These are phyloP conservation scores for Cryptomyrus ogoouensis DNA, from an alignment of 2,113 vertebrate species.

Conservation along the genomic window DNA sequence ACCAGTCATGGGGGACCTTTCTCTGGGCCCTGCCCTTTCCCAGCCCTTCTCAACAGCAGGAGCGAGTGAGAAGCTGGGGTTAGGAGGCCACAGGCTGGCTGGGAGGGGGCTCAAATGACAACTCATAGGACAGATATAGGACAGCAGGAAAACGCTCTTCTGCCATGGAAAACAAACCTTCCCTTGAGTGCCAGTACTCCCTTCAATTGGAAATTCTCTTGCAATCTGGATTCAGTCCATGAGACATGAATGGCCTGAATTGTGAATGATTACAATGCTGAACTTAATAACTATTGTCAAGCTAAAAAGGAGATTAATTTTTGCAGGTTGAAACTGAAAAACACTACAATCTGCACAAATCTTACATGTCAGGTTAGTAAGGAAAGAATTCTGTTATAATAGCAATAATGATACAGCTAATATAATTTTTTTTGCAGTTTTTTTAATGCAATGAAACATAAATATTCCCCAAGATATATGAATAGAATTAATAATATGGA, in stretches of 20 bases:
- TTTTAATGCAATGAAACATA: neutral
- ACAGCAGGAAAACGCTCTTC: slow-evolving; percentile 30
- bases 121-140: slow-evolving; percentile 34
- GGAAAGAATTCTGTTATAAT: neutral
- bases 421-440: neutral
- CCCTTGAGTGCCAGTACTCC: slow-evolving; percentile 39
- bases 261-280: neutral
- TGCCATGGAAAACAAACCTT: slow-evolving; percentile 31
- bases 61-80: neutral
- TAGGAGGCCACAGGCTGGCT: slow-evolving; percentile 7
- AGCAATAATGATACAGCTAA: neutral
- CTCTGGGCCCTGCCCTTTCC: slow-evolving; percentile 34
- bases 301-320: neutral
- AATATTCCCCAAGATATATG: neutral
- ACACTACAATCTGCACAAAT: neutral
- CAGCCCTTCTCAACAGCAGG: slow-evolving; percentile 29
- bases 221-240: slow-evolving; percentile 42
- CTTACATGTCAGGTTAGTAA: neutral
- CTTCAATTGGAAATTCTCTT: slow-evolving; percentile 46
- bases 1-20: neutral
- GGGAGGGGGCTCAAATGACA: slow-evolving; percentile 23
- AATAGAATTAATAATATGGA: neutral
- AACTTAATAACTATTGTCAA: neutral
- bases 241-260: slow-evolving; percentile 44
- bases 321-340: neutral